Base-by-base conservation (phyloP, 2,113 vertebrate species). In the Trematomus loennbergii region DNA sequence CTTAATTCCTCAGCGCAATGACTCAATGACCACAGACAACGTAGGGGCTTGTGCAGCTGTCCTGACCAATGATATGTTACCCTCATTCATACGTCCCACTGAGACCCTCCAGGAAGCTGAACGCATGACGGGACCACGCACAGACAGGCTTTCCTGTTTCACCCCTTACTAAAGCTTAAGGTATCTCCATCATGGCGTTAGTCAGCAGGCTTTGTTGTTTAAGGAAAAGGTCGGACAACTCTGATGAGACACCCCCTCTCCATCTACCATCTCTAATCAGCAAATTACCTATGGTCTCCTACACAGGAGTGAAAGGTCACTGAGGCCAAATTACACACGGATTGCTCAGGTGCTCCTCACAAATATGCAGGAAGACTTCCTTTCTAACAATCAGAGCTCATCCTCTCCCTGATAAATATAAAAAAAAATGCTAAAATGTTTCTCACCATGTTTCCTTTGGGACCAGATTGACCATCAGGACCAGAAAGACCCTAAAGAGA, bases 361-460 rank as follows among this genome's bases (percentile, higher is more conserved):
- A 74, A 40, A 80, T 40, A 57, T 68, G 58, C 12, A 12, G 54
- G 29, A 58, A 64, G 15, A n/a, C 11, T 18, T 9, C n/a, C 48
- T 49, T 46, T 46, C 52, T 58, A 12, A 65, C n/a, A 12, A 29
- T 45, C 17, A 13, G 25, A 69, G 50, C 67, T 49, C 73, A 12
- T 17, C 20, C 18, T 67, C 10, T 36, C 16, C 3, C 3, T 11
- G 4, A 3, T 69, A 11, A 53, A 65, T 3, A 12, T 78, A 17
- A 33, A 29, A 29, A 29, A 29, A 40, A 40, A 40, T 8, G 7
- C 4, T 0, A 29, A 70, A 82, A 76, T n/a, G 54, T 49, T 62
- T 92, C 97, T 89, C 93, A 99, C 98, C 97, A 98, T 95, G 87
- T 99, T 99, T 93, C 98, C 98, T 94, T 99, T 99, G 52, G 97